Evolutionary conservation across 2,797 vertebrate species (phyloP).

Genomic region (Lepus townsendii): DNA sequence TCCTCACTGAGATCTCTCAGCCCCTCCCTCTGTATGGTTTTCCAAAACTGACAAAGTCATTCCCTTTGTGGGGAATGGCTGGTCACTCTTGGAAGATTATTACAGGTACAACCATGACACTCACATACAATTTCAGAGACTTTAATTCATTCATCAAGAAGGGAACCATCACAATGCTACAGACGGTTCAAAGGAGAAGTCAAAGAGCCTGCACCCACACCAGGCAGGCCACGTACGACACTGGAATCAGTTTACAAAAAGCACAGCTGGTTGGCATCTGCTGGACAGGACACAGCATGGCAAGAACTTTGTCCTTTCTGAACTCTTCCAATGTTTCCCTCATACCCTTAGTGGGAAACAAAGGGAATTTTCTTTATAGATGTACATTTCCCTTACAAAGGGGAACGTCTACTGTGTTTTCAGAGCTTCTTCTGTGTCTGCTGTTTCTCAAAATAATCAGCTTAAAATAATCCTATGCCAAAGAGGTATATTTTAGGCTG

Average conservation of each 20-base stretch:
- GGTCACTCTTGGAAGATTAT: neutral
- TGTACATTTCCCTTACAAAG: slow-evolving; percentile 29
- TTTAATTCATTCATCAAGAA: neutral
- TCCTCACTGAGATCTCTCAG: neutral
- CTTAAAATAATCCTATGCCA: neutral
- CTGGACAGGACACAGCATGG: neutral
- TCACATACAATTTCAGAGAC: neutral
- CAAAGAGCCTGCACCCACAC: neutral
- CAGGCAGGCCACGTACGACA: neutral
- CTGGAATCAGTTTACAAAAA: neutral
- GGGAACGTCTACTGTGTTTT: slow-evolving; percentile 1
- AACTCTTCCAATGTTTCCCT: neutral
- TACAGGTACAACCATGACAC: neutral
- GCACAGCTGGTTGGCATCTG: no score
- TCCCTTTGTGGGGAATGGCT: neutral
- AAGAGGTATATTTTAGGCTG: slow-evolving; percentile 6
- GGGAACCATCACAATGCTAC: neutral
- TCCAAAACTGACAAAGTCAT: neutral
- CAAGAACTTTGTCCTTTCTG: neutral
- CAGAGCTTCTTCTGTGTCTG: slow-evolving; percentile 8
- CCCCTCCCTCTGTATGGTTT: neutral
- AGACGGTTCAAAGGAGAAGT: neutral
- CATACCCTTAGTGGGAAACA: no score
- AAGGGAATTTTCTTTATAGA: slow-evolving; percentile 3
- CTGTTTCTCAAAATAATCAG: slow-evolving; percentile 35